phyloP scores from a whole-genome alignment of 2,113 vertebrate species.

The Eretmochelys imbricata region DNA sequence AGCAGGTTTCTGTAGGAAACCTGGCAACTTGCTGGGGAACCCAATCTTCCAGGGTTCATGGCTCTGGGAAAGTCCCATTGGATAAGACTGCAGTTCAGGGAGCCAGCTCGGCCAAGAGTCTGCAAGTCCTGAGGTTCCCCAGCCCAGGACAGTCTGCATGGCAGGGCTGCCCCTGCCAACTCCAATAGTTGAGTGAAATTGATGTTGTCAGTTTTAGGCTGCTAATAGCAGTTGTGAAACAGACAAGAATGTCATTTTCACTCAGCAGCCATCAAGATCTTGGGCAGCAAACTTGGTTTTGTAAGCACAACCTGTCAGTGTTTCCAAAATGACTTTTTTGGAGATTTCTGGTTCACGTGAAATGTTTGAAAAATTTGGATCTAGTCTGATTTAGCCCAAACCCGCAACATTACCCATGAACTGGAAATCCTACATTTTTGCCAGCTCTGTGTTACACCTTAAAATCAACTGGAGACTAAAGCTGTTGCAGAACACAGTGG shows the following conservation, averaged over 20 bases:
- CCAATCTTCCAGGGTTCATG: background rate
- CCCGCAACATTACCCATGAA: background rate
- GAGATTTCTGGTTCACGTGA: background rate
- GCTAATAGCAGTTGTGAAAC: background rate
- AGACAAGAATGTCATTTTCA: background rate
- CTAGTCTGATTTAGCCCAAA: background rate
- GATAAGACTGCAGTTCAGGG: background rate
- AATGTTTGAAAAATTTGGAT: background rate
- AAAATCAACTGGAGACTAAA: background rate
- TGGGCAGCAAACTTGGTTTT: background rate
- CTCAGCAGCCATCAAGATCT: background rate
- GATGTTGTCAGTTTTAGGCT: background rate
- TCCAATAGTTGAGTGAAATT: background rate
- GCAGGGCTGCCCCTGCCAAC: background rate
- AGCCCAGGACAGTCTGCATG: background rate
- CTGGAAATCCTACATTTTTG: background rate
- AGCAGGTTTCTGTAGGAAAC: too few species aligned
- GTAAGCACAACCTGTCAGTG: background rate
- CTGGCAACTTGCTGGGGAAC: background rate
- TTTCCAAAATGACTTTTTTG: background rate
- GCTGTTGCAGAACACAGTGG: rapidly evolving
- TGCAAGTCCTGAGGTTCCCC: background rate
- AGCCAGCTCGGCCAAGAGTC: background rate
- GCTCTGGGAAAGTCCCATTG: background rate
- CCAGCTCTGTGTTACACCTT: background rate